These are phyloP conservation scores for Antheraea yamamai DNA, from an alignment of 2,888 invertebrate species.

Conservation along the genomic window DNA sequence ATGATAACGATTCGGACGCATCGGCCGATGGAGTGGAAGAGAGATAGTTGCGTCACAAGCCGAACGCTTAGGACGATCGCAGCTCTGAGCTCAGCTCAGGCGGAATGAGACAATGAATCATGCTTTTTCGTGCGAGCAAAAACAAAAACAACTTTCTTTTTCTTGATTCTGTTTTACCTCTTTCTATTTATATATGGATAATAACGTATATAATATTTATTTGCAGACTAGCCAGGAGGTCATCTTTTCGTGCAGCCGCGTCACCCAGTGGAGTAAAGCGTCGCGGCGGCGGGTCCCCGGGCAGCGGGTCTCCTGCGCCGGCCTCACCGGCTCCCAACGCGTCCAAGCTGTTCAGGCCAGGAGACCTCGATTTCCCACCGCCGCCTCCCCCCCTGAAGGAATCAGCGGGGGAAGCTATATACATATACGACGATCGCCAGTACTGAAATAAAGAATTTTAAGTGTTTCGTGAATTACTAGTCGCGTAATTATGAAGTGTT, in stretches of 20 bases:
- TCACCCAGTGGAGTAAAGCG: constrained; percentile 72
- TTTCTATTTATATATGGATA: background rate
- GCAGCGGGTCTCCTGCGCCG: constrained; percentile 69
- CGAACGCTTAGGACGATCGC: too few species aligned
- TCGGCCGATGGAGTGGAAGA: too few species aligned
- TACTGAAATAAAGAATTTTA: constrained; percentile 52
- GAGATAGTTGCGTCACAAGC: too few species aligned
- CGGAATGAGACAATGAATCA: too few species aligned
- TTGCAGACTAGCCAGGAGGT: constrained; percentile 84
- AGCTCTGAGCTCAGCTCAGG: too few species aligned
- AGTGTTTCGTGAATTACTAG: constrained; percentile 43
- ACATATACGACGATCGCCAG: constrained; percentile 76
- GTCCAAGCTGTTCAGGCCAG: constrained; percentile 75
- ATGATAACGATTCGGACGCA: too few species aligned
- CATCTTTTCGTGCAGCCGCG: constrained; percentile 83
- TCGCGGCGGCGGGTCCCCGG: constrained; percentile 71
- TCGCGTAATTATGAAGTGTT: constrained; percentile 31
- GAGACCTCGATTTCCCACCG: constrained; percentile 71
- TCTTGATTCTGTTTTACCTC: too few species aligned
- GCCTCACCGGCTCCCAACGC: constrained; percentile 77
- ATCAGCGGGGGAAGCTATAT: constrained; percentile 86
- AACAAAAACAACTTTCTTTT: too few species aligned
- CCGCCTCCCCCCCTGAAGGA: constrained; percentile 81
- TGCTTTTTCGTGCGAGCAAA: too few species aligned
- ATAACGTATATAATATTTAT: background rate